Conservation (phyloP, 2,113 vertebrate species). For the Cygnus atratus region DNA sequence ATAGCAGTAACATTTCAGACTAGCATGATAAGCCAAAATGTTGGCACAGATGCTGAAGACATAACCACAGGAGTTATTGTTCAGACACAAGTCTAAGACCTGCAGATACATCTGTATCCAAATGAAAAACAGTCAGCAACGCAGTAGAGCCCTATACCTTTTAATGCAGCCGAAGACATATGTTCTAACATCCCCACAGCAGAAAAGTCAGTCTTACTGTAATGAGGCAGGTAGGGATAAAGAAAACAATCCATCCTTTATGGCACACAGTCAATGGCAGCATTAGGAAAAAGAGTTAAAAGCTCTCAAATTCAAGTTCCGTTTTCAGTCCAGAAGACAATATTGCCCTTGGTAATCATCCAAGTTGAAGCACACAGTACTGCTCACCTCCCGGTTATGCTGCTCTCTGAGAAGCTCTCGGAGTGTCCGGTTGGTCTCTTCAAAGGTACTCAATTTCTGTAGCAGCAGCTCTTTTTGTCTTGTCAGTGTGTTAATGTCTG, state of each 20-base stretch:
- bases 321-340: background rate
- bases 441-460: constrained; percentile 89
- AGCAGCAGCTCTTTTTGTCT: constrained; percentile 88
- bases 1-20: background rate
- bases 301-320: background rate
- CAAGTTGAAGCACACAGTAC: background rate
- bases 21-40: background rate
- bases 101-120: background rate
- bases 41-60: background rate
- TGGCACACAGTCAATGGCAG: background rate
- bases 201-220: background rate
- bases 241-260: background rate
- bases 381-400: constrained; percentile 81
- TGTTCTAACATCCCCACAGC: background rate
- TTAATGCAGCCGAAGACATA: background rate
- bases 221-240: background rate
- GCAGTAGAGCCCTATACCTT: background rate
- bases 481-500: constrained; percentile 80
- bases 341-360: background rate
- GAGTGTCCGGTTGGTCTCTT: constrained; percentile 86
- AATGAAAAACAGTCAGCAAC: background rate
- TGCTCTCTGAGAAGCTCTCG: constrained; percentile 87
- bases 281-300: background rate
- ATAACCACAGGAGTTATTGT: too few species aligned
- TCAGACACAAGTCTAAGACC: too few species aligned